A percentile compares a stretch with the other conserved stretches of the same genome.
Conservation (phyloP, 2,797 vertebrate genomes). For the Loris lydekkerianus region DNA sequence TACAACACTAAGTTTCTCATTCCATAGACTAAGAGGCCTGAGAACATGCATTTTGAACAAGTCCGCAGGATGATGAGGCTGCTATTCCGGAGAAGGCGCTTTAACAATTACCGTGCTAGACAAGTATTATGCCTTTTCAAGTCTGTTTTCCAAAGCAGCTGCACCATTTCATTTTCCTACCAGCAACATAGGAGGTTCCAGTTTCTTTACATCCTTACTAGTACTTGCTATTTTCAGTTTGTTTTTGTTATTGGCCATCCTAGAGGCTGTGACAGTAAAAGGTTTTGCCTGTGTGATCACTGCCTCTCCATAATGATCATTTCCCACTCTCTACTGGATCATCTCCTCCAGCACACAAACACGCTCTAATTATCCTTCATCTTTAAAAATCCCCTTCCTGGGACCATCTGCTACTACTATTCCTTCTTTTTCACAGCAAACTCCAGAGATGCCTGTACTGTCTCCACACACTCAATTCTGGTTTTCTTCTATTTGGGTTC, state of each 20-base stretch:
- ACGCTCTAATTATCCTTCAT: neutral
- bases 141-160: neutral
- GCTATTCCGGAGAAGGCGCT: neutral
- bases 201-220: neutral
- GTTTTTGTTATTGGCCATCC: neutral
- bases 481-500: neutral
- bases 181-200: neutral
- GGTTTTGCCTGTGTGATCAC: neutral
- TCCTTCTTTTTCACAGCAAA: neutral
- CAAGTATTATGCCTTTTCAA: neutral
- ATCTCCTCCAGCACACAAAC: neutral
- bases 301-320: neutral
- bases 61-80: neutral
- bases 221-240: neutral
- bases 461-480: neutral
- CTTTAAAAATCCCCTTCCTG: neutral
- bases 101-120: neutral
- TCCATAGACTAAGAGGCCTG: neutral
- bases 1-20: neutral
- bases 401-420: too few relatives aligned
- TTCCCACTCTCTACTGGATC: neutral
- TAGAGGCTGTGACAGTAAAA: neutral
- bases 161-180: neutral
- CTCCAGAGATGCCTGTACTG: neutral
- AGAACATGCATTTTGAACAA: neutral